Percentiles rank a stretch among this genome's conserved stretches.
phyloP scores from a whole-genome alignment of 2,888 invertebrate species.

The Diaperis boleti region DNA sequence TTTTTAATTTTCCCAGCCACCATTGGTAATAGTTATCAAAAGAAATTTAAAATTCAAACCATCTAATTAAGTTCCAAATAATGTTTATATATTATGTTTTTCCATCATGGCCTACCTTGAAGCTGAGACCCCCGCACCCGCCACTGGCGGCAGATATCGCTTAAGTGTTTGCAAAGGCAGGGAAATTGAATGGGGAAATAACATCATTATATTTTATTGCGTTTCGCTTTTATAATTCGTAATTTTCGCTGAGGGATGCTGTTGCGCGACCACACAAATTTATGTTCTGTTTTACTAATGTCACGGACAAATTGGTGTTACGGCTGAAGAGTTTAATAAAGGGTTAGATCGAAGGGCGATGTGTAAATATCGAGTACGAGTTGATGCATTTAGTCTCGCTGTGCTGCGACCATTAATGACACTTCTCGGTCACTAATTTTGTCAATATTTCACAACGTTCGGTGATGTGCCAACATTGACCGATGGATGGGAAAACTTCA shows the following conservation, averaged over 20 bases:
- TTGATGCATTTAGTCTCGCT: constrained; percentile 52
- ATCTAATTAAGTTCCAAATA: too few relatives aligned
- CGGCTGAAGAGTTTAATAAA: constrained; percentile 35
- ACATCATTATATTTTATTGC: constrained; percentile 33
- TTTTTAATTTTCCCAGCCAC: too few relatives aligned
- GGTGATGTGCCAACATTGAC: too few relatives aligned
- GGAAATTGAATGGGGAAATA: constrained; percentile 35
- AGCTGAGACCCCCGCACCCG: too few relatives aligned
- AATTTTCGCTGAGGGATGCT: constrained; percentile 16
- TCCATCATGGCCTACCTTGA: too few relatives aligned
- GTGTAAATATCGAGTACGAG: constrained; percentile 42
- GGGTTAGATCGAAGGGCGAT: constrained; percentile 28
- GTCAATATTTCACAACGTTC: constrained; percentile 39
- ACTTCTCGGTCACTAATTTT: constrained; percentile 41
- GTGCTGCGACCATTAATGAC: constrained; percentile 41
- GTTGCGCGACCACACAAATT: neutral
- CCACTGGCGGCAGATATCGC: constrained; percentile 35
- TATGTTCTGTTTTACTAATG: constrained; percentile 25
- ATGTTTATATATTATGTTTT: too few relatives aligned
- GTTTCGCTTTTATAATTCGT: constrained; percentile 32
- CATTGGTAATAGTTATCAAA: too few relatives aligned
- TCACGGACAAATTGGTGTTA: constrained; percentile 26
- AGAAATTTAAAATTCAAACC: too few relatives aligned
- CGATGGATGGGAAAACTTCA: too few relatives aligned
- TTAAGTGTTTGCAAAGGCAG: constrained; percentile 36